Percentiles rank a stretch among this genome's conserved stretches.
These are phyloP conservation scores for Smutsia temminckii DNA, from an alignment of 2,797 vertebrate genomes.

Conservation along the genomic window DNA sequence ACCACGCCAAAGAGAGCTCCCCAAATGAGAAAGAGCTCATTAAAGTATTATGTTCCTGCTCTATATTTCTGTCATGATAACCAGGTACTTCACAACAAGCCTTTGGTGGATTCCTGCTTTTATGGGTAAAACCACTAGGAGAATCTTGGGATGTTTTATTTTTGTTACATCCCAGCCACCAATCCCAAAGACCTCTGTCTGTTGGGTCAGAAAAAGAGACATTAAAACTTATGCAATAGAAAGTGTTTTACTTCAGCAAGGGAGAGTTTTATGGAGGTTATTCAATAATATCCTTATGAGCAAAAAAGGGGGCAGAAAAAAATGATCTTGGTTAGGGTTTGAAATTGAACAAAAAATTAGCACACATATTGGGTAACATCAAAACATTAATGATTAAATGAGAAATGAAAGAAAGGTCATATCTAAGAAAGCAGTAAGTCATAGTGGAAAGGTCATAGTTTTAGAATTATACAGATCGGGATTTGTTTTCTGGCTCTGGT, in stretches of 20 bases:
- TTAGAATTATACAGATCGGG: not conserved
- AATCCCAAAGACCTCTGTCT: not conserved
- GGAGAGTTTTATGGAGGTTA: not conserved
- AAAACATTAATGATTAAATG: not conserved
- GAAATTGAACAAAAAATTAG: conserved; percentile 10
- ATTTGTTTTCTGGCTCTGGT: not conserved
- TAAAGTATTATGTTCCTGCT: not conserved
- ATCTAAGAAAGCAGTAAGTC: not conserved
- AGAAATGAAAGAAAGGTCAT: not conserved
- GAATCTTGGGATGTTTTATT: not conserved
- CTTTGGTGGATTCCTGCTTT: not conserved
- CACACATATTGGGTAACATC: not conserved
- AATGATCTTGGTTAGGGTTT: not conserved
- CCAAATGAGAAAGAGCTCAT: not conserved
- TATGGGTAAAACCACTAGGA: not conserved
- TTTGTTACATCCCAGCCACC: not conserved
- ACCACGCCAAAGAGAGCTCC: not conserved
- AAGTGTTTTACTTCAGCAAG: not conserved
- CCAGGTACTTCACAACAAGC: not conserved
- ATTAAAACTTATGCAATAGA: not conserved
- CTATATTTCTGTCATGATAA: not conserved
- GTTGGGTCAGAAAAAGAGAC: not conserved
- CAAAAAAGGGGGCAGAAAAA: not conserved
- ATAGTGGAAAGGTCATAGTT: not conserved
- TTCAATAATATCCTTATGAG: not conserved